phyloP scores from a whole-genome alignment of 1,140 invertebrate genomes.

The Thrips palmi region DNA sequence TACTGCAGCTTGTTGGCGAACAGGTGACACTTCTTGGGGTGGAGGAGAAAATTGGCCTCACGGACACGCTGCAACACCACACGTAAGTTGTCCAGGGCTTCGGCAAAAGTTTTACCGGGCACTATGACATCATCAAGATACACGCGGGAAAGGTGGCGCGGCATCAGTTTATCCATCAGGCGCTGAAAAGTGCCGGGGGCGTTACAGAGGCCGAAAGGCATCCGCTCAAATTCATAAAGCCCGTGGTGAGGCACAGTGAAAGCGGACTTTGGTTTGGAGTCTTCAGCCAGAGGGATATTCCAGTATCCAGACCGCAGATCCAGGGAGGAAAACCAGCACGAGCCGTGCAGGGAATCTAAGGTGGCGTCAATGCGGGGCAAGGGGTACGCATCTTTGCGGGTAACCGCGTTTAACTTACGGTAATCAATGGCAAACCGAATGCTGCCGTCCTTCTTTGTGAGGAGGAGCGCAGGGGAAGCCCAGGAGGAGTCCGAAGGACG shows the following conservation, averaged over 20 bases:
- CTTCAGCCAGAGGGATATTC: slow-evolving; percentile 19
- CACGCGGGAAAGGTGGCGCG: slow-evolving; percentile 10
- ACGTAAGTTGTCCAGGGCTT: too few species aligned
- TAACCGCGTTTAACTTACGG: slow-evolving; percentile 25
- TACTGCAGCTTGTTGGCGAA: too few species aligned
- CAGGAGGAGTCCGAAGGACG: slow-evolving; percentile 25
- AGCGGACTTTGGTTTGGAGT: slow-evolving; percentile 22
- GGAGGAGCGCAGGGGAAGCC: slow-evolving; percentile 26
- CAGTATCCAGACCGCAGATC: slow-evolving; percentile 16
- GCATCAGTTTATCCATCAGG: slow-evolving; percentile 17
- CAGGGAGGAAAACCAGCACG: slow-evolving; percentile 18
- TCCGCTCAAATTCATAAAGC: slow-evolving; percentile 22
- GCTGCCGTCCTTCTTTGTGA: slow-evolving; percentile 26
- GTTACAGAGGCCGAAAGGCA: slow-evolving; percentile 26
- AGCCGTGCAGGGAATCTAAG: slow-evolving; percentile 17
- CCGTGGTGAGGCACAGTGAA: slow-evolving; percentile 24
- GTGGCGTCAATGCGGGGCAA: slow-evolving; percentile 27
- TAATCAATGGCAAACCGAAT: slow-evolving; percentile 26
- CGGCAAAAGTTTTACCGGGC: slow-evolving; percentile 9
- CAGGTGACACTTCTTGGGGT: too few species aligned
- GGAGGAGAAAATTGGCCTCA: too few species aligned
- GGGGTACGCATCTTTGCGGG: slow-evolving; percentile 24
- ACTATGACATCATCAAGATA: slow-evolving; percentile 18
- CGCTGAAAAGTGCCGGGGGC: slow-evolving; percentile 23
- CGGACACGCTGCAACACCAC: too few species aligned